Evolutionary conservation across 1,140 invertebrate genomes (phyloP), one percentile per base, ranked within the genome.

Genomic region (Drosophila melanica): DNA sequence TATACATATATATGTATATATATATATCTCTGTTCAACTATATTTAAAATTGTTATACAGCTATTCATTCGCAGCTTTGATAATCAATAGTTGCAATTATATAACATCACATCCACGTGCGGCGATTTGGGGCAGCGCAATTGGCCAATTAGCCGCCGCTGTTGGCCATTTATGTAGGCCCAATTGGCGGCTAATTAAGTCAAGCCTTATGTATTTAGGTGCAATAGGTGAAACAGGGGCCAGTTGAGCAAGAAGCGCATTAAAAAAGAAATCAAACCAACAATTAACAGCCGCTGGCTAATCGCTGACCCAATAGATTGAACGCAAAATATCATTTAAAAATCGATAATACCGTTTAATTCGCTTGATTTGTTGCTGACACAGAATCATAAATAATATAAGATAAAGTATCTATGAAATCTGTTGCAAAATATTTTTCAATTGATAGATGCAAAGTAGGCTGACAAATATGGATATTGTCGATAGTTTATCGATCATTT

Each of bases 91-190:
- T 23, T 54, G 66, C 66, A 60, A 54, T 69, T 69, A 45, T 63
- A 69, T 47, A 69, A 63, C 39, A 53, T n/a, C 10, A 11, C 35
- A 59, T 27, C 51, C 51, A 65, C 51, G 63, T 65, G 63, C 23
- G 16, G 18, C 18, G 39, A n/a, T 37, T 66, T 67, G 45, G 55
- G 35, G 20, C 9, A 57, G 42, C 37, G 35, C 53, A 71, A 71
- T 66, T 71, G 68, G 62, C 53, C 68, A 71, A 71, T 66, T 71
- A 71, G 41, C 39, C n/a, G 51, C 16, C 54, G 16, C 20, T 63
- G 12, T 33, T 57, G 68, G 37, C 62, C 67, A 71, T 55, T 57
- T 65, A 65, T 64, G 68, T 66, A 71, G 62, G 53, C 62, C 68
- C 68, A 65, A 54, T 55, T 64, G 33, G 60, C 23, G 27, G 51